Evolutionary conservation across 1,140 invertebrate genomes (phyloP).

Genomic region (Popillia japonica): DNA sequence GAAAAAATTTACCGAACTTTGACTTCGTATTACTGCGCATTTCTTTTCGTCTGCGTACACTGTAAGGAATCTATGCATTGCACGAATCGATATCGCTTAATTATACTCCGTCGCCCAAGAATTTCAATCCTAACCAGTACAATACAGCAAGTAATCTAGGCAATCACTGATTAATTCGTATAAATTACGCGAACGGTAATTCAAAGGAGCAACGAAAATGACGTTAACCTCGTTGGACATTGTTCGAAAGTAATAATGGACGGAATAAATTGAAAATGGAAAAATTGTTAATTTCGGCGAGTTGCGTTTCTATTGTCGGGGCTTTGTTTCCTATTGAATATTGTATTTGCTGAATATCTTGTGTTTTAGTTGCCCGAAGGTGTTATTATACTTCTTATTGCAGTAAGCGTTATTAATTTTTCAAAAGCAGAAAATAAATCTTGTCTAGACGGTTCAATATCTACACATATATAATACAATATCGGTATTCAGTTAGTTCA

Average conservation of each 20-base stretch:
- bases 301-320: not conserved
- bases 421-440: constrained; percentile 9
- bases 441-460: constrained; percentile 16
- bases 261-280: not conserved
- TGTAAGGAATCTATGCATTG: not conserved
- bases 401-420: not conserved
- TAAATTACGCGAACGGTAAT: not conserved
- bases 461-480: no score
- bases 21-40: not conserved
- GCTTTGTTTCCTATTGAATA: not conserved
- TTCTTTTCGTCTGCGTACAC: no score
- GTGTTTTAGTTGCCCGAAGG: not conserved
- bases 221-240: not conserved
- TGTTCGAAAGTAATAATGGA: not conserved
- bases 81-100: constrained; percentile 7
- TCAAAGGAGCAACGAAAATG: not conserved
- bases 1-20: constrained; percentile 24
- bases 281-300: not conserved
- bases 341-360: not conserved
- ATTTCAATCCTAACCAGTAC: not conserved
- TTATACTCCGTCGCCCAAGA: not conserved
- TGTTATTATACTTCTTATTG: constrained; percentile 7
- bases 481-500: no score
- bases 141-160: not conserved
- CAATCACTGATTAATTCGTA: not conserved